These are phyloP conservation scores for Oscheius myriophilus DNA, from an alignment of 2,888 invertebrate species.

Conservation along the genomic window DNA sequence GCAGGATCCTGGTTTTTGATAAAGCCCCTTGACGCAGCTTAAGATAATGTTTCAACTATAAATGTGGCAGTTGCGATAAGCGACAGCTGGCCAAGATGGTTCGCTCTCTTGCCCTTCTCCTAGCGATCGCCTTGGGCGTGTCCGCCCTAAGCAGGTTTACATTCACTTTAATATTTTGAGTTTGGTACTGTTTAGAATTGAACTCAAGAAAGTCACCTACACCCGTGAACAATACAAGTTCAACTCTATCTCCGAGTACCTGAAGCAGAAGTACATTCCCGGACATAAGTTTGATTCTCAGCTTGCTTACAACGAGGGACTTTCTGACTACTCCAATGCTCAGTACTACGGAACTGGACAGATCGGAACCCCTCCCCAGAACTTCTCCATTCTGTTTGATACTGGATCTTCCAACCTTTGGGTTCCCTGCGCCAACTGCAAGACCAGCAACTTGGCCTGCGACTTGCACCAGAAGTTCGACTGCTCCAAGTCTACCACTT, in stretches of 20 bases:
- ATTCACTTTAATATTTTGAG: neutral
- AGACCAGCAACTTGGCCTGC: constrained; percentile 90
- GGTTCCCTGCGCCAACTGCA: constrained; percentile 91
- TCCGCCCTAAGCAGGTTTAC: constrained; percentile 26
- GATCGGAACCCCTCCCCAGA: constrained; percentile 75
- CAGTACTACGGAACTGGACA: constrained; percentile 75
- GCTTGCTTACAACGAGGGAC: constrained; percentile 53
- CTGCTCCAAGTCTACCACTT: constrained; percentile 83
- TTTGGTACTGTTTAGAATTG: constrained; percentile 33
- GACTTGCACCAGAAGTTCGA: constrained; percentile 79
- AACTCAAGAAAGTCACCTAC: constrained; percentile 41
- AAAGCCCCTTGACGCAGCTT: too few species aligned
- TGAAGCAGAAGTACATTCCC: constrained; percentile 47
- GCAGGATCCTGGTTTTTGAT: too few species aligned
- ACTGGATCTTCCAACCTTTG: constrained; percentile 98
- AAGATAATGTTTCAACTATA: constrained; percentile 10
- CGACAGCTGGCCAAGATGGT: constrained; percentile 15
- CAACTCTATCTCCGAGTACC: constrained; percentile 43
- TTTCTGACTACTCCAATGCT: constrained; percentile 67
- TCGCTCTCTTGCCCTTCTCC: constrained; percentile 20
- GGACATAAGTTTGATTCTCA: constrained; percentile 36
- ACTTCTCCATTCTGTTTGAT: constrained; percentile 81
- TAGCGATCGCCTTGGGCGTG: constrained; percentile 24
- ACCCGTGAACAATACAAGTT: constrained; percentile 46
- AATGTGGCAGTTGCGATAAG: constrained; percentile 5